Evolutionary conservation across 2,797 vertebrate genomes (phyloP).

Genomic region (Epinephelus coioides): DNA sequence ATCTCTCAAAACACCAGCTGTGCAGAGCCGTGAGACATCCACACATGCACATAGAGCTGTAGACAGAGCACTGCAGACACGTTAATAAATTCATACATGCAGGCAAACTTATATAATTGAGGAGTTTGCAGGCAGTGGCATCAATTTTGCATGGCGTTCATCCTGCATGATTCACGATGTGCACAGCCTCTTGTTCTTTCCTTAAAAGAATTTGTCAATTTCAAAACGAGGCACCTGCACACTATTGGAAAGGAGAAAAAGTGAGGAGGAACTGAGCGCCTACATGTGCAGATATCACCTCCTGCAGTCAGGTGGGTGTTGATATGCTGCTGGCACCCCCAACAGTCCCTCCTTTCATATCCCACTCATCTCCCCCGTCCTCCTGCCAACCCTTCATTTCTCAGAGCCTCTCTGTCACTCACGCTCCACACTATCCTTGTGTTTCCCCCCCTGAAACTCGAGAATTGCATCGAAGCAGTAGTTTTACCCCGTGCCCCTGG

Average conservation of each 20-base stretch:
- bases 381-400: conserved; percentile 69
- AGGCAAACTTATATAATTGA: conserved; percentile 81
- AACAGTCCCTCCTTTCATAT: conserved; percentile 75
- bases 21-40: conserved; percentile 74
- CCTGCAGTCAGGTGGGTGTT: conserved; percentile 76
- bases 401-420: conserved; percentile 68
- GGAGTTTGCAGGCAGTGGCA: conserved; percentile 69
- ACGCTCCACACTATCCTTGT: conserved; percentile 51
- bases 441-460: not conserved
- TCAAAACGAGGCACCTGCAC: conserved; percentile 51
- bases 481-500: conserved; percentile 58
- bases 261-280: conserved; percentile 52
- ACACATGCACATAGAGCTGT: conserved; percentile 67
- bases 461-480: conserved; percentile 45
- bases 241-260: conserved; percentile 34
- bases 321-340: conserved; percentile 68
- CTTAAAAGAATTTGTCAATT: conserved; percentile 40
- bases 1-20: conserved; percentile 83
- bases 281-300: conserved; percentile 67
- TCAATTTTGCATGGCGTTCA: conserved; percentile 77
- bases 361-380: conserved; percentile 63
- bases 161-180: conserved; percentile 77
- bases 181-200: conserved; percentile 56
- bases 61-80: conserved; percentile 73
- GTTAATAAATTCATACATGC: conserved; percentile 71